Percentiles rank a stretch among this genome's conserved stretches.
Evolutionary conservation across 2,888 invertebrate genomes (phyloP).

Genomic region (Hirtodrosophila cameraria): DNA sequence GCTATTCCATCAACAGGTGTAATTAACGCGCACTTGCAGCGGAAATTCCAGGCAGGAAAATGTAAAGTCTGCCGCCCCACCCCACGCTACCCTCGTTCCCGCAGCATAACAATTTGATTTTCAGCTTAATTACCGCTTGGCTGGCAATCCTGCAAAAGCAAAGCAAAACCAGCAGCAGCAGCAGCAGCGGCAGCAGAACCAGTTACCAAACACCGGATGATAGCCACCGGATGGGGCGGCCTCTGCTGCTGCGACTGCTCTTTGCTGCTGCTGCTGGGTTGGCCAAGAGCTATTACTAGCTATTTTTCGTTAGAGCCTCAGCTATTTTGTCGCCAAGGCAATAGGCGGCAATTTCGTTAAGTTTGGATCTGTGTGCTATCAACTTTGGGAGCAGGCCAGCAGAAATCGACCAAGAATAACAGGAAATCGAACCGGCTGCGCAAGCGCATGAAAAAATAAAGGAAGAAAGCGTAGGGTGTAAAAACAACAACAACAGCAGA

Average conservation of each 20-base stretch:
- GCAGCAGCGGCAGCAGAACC: conserved; percentile 45
- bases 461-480: conserved; percentile 45
- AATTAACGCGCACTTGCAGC: conserved; percentile 68
- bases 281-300: conserved; percentile 32
- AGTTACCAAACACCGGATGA: conserved; percentile 71
- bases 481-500: conserved; percentile 10
- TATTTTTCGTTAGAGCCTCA: conserved; percentile 11
- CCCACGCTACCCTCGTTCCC: not conserved
- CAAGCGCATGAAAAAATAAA: conserved; percentile 27
- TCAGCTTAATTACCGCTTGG: conserved; percentile 64
- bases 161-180: conserved; percentile 9
- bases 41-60: conserved; percentile 79
- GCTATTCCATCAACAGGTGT: conserved; percentile 63
- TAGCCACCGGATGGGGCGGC: conserved; percentile 72
- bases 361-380: conserved; percentile 48
- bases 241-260: conserved; percentile 21
- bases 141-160: conserved; percentile 59
- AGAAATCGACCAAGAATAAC: conserved; percentile 45
- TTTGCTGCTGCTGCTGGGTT: too few species aligned
- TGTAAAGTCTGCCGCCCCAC: conserved; percentile 35
- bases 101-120: conserved; percentile 73
- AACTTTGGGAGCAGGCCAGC: conserved; percentile 50
- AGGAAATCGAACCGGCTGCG: conserved; percentile 83
- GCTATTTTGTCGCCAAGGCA: conserved; percentile 52
- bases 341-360: conserved; percentile 34